These are phyloP conservation scores for Prolemur simus DNA, from an alignment of 2,113 vertebrate genomes.

Conservation along the genomic window DNA sequence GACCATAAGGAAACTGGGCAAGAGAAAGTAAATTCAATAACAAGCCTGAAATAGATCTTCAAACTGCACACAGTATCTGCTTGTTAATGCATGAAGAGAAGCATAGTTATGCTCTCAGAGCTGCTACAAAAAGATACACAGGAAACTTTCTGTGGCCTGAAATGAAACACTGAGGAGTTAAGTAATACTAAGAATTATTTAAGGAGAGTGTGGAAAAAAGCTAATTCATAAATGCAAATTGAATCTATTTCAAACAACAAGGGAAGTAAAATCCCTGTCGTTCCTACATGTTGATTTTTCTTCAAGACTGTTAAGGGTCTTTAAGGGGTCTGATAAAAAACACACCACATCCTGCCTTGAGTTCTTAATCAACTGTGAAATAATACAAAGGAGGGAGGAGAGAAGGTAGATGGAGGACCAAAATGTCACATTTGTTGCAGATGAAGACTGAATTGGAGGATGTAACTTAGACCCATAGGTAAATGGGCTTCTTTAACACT, in stretches of 20 bases:
- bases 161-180: neutral
- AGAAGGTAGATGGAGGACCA: neutral
- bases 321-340: neutral
- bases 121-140: neutral
- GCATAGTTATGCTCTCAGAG: neutral
- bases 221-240: neutral
- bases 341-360: neutral
- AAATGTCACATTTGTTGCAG: neutral
- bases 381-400: neutral
- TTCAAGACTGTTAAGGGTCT: neutral
- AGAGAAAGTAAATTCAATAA: neutral
- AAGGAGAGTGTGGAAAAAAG: neutral
- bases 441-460: neutral
- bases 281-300: slow-evolving; percentile 14
- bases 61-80: neutral
- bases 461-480: neutral
- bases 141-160: neutral
- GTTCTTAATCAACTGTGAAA: neutral
- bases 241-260: neutral
- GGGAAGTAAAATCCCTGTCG: neutral
- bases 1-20: neutral
- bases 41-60: neutral
- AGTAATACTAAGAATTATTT: neutral
- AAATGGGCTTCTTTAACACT: neutral
- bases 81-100: neutral